Conservation (phyloP, 2,797 vertebrate genomes). For the Anisognathus igniventris region DNA sequence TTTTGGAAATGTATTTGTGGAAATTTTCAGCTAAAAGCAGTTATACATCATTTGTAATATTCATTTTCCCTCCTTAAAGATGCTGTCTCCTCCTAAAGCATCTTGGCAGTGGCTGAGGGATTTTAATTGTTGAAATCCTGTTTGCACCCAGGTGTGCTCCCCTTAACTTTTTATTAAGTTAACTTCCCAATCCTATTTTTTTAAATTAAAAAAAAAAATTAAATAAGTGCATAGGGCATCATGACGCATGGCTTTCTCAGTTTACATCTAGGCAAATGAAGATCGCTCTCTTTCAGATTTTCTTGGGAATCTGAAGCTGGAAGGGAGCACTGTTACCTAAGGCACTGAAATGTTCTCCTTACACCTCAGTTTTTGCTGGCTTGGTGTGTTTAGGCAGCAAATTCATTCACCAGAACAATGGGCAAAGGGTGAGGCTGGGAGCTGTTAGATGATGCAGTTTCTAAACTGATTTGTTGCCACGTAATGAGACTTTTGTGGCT, state of each 20-base stretch:
- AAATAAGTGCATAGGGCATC: neutral
- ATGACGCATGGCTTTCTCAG: neutral
- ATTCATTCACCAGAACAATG: neutral
- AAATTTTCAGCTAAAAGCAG: neutral
- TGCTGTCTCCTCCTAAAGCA: neutral
- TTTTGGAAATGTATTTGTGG: neutral
- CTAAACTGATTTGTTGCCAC: neutral
- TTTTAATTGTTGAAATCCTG: neutral
- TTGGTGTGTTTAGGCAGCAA: neutral
- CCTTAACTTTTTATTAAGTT: neutral
- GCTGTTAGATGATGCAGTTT: neutral
- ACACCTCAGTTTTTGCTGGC: neutral
- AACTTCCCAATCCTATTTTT: neutral
- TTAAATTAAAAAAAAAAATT: neutral
- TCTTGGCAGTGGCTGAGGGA: neutral
- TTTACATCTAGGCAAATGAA: neutral
- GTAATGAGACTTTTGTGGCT: neutral
- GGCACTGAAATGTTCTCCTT: neutral
- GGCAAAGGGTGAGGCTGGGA: neutral
- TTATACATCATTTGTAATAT: neutral
- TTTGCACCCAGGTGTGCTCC: neutral
- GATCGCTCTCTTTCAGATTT: rapidly evolving
- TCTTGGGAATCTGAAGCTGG: neutral
- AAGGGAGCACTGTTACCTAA: conserved; percentile 18
- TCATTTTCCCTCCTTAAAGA: neutral